Evolutionary conservation across 1,140 invertebrate species (phyloP), one percentile per base, ranked within the genome.

Genomic region (Kradibia gibbosae): DNA sequence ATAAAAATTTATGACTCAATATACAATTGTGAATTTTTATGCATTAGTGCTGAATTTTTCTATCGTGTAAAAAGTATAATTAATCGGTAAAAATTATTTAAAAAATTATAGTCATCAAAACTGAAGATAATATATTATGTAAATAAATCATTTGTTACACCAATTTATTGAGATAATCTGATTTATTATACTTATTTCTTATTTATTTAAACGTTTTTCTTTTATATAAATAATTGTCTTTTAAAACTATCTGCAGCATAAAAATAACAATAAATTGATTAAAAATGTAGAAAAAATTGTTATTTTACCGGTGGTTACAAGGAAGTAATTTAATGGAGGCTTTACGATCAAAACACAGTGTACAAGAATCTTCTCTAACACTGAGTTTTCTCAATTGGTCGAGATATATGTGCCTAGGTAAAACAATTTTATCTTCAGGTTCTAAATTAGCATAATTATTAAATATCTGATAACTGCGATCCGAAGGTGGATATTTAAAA

Each of bases 341-440:
- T 85, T 93, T 93, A 78, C 94, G 93, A 90, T 98, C 97, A 91
- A 95, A 98, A 91, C 97, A 98, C 36, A 98, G 90, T 10, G 95
- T 97, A 91, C 97, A 98, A 0, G 95, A 95, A 89, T 98, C 96
- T 88, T 98, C 97, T 82, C 93, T 93, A 34, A 97, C 94, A 87
- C 94, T 96, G 31, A 96, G 91, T 88, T 95, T 93, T 82, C 95
- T 91, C 73, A 97, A 90, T 81, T 95, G 92, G 84, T 95, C 93
- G 81, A 97, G 89, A 88, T 93, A 95, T 85, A 97, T 93, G 86
- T 97, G 95, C 83, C 96, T 90, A 3, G 94, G 94, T 88, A 94
- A 92, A 85, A 92, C 88, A 57, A 94, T 91, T 88, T 96, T 96
- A 86, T 96, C 93, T 82, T 95, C 94, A 5, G 94, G 92, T 48